Conservation (phyloP, 2,113 vertebrate genomes). For the Genyomyrus donnyi region DNA sequence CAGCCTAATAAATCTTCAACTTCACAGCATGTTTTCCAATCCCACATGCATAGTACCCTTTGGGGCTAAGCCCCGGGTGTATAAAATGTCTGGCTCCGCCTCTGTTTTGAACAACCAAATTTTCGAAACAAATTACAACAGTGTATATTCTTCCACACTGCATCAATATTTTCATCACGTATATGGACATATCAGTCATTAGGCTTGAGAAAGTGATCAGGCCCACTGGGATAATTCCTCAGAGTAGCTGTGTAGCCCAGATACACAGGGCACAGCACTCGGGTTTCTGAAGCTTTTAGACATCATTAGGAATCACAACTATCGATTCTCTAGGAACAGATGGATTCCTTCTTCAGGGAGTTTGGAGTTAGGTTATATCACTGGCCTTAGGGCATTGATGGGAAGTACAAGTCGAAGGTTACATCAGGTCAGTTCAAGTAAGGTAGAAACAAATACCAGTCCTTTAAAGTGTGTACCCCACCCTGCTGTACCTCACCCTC, state of each 20-base stretch:
- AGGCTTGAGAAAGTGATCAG: neutral
- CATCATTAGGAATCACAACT: conserved; percentile 45
- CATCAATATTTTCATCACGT: neutral
- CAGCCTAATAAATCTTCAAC: no score
- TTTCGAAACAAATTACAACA: neutral
- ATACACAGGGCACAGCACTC: conserved; percentile 29
- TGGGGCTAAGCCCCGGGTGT: no score
- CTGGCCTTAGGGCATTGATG: neutral
- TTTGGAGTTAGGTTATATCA: conserved; percentile 9
- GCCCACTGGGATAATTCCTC: neutral
- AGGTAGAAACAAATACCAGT: neutral
- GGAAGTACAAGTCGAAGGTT: neutral
- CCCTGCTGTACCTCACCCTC: neutral
- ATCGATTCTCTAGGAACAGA: conserved; percentile 56
- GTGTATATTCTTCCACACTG: neutral
- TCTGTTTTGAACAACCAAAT: no score
- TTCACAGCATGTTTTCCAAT: no score
- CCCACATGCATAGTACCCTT: no score
- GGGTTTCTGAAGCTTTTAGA: conserved; percentile 56
- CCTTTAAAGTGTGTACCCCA: neutral
- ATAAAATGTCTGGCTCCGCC: no score
- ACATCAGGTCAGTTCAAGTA: neutral
- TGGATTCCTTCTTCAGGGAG: conserved; percentile 34
- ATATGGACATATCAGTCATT: neutral
- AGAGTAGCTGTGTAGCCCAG: neutral